Base-by-base conservation (phyloP, 2,888 invertebrate genomes). In the Drosophila affinis region DNA sequence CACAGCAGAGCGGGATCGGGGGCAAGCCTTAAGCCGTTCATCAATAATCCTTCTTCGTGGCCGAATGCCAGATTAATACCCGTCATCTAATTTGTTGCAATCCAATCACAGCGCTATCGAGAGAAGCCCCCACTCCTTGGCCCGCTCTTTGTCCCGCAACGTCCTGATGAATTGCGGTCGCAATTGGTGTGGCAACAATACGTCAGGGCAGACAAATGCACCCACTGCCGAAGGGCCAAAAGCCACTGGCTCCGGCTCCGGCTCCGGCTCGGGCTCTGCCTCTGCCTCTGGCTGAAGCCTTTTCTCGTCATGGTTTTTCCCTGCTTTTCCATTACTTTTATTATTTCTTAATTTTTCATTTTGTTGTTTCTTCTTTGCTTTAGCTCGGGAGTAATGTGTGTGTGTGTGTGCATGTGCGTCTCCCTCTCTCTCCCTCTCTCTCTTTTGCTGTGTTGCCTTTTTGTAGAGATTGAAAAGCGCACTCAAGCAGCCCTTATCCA, bases 391-490 rank as follows among this genome's bases (percentile, higher is more conserved):
- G 54, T 65, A 39, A 63, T 60, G 57, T 69, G 56, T 61, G 58
- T 65, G 51, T 21, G 21, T 21, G 3, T 21, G 21, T 3, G 21
- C 3, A 3, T 21, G 21, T 44, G 27, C 21, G 21, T n/a, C 34
- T 45, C 32, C 24, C 44, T 32, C 27, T 10, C 54, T n/a, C 27
- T 6, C 34, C 27, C 3, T 12, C n/a, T 24, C 24, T 53, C 10
- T 47, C 27, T 10, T 54, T 21, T 21, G 32, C 17, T 21, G 14
- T 55, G 12, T 75, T 52, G 58, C 57, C 56, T 64, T 70, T 70
- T 75, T 63, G 79, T 75, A 61, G 62, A 77, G 85, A 84, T 88
- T 84, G 76, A 75, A 86, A 82, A 84, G 87, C 68, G 87, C 88
- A 82, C 72, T 79, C 75, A 82, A 87, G 80, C 88, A 87, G 62